These are phyloP conservation scores for Siniperca obscura DNA, from an alignment of 2,797 vertebrate species.

Conservation along the genomic window DNA sequence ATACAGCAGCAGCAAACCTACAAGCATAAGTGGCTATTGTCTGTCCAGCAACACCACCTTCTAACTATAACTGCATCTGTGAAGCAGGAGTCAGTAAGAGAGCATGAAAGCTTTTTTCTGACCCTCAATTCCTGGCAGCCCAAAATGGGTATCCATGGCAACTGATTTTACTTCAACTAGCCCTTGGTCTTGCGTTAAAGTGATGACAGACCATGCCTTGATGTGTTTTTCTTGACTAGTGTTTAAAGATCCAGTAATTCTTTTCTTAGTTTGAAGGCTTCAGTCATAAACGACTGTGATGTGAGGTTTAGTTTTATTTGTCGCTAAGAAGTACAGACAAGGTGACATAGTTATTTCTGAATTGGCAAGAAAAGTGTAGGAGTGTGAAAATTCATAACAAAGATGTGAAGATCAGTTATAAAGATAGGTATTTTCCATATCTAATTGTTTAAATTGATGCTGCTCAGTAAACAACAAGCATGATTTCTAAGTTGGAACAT, in stretches of 20 bases:
- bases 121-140: conserved; percentile 16
- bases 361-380: conserved; percentile 4
- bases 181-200: conserved; percentile 11
- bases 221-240: conserved; percentile 20
- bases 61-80: background rate
- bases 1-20: background rate
- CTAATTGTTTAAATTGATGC: background rate
- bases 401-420: conserved; percentile 28
- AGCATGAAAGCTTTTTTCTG: background rate
- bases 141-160: conserved; percentile 71
- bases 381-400: conserved; percentile 51
- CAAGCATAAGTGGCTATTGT: background rate
- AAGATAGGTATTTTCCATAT: background rate
- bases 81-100: background rate
- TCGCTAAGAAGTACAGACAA: background rate
- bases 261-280: background rate
- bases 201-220: background rate
- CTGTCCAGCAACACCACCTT: background rate
- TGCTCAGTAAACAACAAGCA: background rate
- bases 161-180: conserved; percentile 47
- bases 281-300: background rate
- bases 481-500: background rate
- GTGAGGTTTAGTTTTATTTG: background rate
- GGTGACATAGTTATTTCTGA: conserved; percentile 33
- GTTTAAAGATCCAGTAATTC: background rate